Percentiles rank a stretch among this genome's conserved stretches.
phyloP scores from a whole-genome alignment of 2,888 invertebrate species.

The Cheilosia pagana region DNA sequence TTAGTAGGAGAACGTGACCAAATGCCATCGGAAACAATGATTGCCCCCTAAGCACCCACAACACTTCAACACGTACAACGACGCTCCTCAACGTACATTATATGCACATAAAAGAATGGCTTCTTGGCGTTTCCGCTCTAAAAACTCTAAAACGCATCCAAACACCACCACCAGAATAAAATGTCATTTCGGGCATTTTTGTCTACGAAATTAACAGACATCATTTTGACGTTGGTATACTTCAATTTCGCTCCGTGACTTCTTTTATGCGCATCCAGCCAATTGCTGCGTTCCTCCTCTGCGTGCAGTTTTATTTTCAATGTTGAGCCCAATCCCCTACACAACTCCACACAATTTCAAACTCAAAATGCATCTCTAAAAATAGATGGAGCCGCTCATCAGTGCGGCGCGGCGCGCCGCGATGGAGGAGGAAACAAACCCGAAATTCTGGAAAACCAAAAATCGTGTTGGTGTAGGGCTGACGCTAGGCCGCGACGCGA shows the following conservation, averaged over 20 bases:
- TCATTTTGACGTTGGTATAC: neutral
- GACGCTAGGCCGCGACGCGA: conserved; percentile 45
- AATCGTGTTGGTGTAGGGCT: conserved; percentile 70
- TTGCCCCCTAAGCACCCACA: conserved; percentile 48
- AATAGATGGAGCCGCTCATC: conserved; percentile 10
- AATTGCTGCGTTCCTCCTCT: neutral
- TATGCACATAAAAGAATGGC: conserved; percentile 10
- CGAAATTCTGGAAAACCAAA: conserved; percentile 64
- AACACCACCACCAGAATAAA: conserved; percentile 16
- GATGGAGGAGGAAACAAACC: conserved; percentile 16
- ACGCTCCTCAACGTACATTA: neutral
- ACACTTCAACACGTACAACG: conserved; percentile 17
- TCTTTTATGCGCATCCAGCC: conserved; percentile 18
- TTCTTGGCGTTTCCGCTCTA: conserved; percentile 59
- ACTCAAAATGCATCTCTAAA: conserved; percentile 23
- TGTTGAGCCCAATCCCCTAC: conserved; percentile 8
- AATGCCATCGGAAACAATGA: conserved; percentile 43
- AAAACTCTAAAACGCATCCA: conserved; percentile 25
- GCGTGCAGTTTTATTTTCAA: conserved; percentile 15
- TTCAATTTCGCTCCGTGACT: neutral
- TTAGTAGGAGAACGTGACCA: conserved; percentile 43
- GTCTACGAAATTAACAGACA: neutral
- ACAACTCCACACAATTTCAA: conserved; percentile 28
- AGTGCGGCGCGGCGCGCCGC: neutral
- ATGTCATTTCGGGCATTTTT: conserved; percentile 1